Base-by-base conservation (phyloP, 1,140 invertebrate genomes). In the Physella acuta region DNA sequence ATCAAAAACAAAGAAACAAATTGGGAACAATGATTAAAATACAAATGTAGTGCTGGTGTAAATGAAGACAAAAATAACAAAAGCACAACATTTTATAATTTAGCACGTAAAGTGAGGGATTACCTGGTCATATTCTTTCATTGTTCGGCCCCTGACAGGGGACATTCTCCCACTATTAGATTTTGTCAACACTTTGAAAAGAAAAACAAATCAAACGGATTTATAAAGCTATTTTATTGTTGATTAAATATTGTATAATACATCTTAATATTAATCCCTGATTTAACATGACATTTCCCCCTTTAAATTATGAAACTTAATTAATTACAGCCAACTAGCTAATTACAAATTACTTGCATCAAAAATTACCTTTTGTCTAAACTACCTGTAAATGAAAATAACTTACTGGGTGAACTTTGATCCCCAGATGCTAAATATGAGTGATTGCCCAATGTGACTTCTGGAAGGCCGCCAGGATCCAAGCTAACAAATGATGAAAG, bases 71-170 rank as follows among this genome's bases (percentile, higher is more conserved):
- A n/a, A n/a, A n/a, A n/a, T n/a, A n/a, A n/a, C n/a, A n/a, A n/a
- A n/a, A n/a, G n/a, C n/a, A n/a, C n/a, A n/a, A n/a, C n/a, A n/a
- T n/a, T n/a, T n/a, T n/a, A n/a, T n/a, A n/a, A n/a, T n/a, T n/a
- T n/a, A n/a, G n/a, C n/a, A n/a, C n/a, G n/a, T n/a, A n/a, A n/a
- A n/a, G n/a, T n/a, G n/a, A n/a, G n/a, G n/a, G n/a, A n/a, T 30
- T 14, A 83, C 82, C 78, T 81, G 92, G 79, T 97, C 94, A 78
- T 93, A 93, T 73, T 96, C 94, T 74, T 94, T 94, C 87, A 95
- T 91, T 1, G 92, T 92, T 62, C 89, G 87, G 0, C 89, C 89
- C 53, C 87, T 78, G 65, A 87, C 82, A 14, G 88, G 87, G 3
- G 88, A 82, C 77, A 82, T 80, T n/a, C 79, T 76, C 1, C 81